Percentiles rank a stretch among this genome's conserved stretches.
Conservation (phyloP, 2,113 vertebrate genomes). For the Strix aluco region DNA sequence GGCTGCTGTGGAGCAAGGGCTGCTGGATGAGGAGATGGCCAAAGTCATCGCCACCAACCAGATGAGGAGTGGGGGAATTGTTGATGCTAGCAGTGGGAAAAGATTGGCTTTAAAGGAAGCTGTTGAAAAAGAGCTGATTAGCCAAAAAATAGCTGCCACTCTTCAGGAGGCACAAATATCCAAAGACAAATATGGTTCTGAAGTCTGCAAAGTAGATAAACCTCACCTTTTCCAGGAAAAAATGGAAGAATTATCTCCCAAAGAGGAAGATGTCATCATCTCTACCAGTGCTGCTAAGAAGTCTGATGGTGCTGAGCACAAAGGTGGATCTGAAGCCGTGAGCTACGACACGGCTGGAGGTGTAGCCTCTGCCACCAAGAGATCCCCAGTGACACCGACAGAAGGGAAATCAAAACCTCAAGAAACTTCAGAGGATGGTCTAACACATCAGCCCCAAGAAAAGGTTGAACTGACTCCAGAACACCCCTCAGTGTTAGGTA, state of each 20-base stretch:
- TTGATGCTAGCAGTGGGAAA: slow-evolving; percentile 72
- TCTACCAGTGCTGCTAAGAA: background rate
- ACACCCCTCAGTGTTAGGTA: background rate
- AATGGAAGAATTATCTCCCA: background rate
- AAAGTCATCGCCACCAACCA: slow-evolving; percentile 80
- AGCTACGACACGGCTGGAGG: background rate
- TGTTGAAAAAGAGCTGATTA: slow-evolving; percentile 72
- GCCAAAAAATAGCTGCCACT: slow-evolving; percentile 69
- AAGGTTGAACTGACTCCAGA: background rate
- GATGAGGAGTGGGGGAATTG: slow-evolving; percentile 78
- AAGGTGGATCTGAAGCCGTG: background rate
- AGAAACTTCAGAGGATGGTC: background rate
- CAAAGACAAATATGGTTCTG: background rate
- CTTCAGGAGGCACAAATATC: slow-evolving; percentile 43
- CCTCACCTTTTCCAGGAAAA: background rate
- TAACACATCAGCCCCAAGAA: background rate
- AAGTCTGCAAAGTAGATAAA: background rate
- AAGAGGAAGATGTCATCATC: background rate
- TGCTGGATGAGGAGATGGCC: slow-evolving; percentile 80
- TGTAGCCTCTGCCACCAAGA: background rate
- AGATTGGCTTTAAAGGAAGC: slow-evolving; percentile 78
- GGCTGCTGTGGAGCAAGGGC: slow-evolving; percentile 75
- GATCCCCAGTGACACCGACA: rapidly evolving
- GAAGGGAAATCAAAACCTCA: background rate
- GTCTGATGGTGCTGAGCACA: background rate